phyloP scores from a whole-genome alignment of 2,888 invertebrate genomes.

The Meiosimyza decipiens region DNA sequence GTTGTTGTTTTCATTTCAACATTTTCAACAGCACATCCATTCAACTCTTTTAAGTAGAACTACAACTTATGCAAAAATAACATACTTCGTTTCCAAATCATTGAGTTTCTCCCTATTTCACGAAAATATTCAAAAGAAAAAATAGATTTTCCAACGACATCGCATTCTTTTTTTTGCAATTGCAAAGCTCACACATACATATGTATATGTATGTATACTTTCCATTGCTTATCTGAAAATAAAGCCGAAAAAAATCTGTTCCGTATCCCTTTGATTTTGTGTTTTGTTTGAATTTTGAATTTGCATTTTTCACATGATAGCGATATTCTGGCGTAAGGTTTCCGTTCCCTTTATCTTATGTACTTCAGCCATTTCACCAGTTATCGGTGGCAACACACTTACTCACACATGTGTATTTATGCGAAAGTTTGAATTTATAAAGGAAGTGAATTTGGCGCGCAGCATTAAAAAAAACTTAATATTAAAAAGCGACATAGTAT shows the following conservation, averaged over 20 bases:
- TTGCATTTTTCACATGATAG: not conserved
- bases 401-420: conserved; percentile 5
- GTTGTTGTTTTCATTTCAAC: conserved; percentile 10
- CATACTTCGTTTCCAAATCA: conserved; percentile 18
- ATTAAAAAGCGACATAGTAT: too few relatives aligned
- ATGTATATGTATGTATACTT: not conserved
- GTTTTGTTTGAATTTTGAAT: conserved; percentile 12
- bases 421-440: conserved; percentile 21
- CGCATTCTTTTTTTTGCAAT: too few relatives aligned
- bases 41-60: not conserved
- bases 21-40: not conserved
- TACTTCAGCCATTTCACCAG: too few relatives aligned
- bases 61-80: conserved; percentile 1
- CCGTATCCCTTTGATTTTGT: conserved; percentile 19
- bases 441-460: conserved; percentile 15
- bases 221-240: not conserved
- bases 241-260: conserved; percentile 17
- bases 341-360: too few relatives aligned
- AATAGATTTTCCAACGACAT: too few relatives aligned
- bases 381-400: not conserved
- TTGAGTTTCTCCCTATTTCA: not conserved
- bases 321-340: too few relatives aligned
- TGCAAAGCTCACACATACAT: too few relatives aligned
- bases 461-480: not conserved
- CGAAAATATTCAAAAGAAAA: not conserved